phyloP scores from a whole-genome alignment of 64 coral and sea anemone species.

The Montipora sp. region DNA sequence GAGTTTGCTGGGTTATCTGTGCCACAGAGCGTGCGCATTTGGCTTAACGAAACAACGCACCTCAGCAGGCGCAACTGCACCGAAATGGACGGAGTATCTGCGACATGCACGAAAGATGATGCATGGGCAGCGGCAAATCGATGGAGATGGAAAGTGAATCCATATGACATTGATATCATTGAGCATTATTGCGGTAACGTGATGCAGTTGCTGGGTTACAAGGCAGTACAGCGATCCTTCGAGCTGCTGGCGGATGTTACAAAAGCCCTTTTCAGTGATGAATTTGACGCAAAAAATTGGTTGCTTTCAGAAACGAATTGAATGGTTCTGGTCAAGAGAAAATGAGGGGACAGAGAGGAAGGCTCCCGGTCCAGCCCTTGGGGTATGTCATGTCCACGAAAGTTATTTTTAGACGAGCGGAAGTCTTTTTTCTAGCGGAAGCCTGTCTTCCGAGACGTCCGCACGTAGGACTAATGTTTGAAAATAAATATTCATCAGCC shows the following conservation, averaged over 20 bases:
- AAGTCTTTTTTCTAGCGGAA: too few species aligned
- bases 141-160: constrained; percentile 46
- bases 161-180: constrained; percentile 37
- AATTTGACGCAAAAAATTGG: constrained; percentile 34
- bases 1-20: constrained; percentile 40
- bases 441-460: too few species aligned
- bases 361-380: too few species aligned
- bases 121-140: constrained; percentile 28
- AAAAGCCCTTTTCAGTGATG: not conserved
- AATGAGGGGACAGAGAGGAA: too few species aligned
- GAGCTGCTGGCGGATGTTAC: constrained; percentile 2
- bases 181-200: constrained; percentile 27
- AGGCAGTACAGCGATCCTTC: not conserved
- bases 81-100: not conserved
- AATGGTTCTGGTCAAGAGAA: too few species aligned
- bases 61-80: not conserved
- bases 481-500: too few species aligned
- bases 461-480: too few species aligned
- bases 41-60: constrained; percentile 45
- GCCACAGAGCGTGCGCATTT: not conserved
- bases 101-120: constrained; percentile 13
- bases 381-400: too few species aligned
- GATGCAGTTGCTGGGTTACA: constrained; percentile 30
- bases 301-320: not conserved
- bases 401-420: too few species aligned